Conservation (phyloP, 2,888 invertebrate genomes). For the Heliconius sara region DNA sequence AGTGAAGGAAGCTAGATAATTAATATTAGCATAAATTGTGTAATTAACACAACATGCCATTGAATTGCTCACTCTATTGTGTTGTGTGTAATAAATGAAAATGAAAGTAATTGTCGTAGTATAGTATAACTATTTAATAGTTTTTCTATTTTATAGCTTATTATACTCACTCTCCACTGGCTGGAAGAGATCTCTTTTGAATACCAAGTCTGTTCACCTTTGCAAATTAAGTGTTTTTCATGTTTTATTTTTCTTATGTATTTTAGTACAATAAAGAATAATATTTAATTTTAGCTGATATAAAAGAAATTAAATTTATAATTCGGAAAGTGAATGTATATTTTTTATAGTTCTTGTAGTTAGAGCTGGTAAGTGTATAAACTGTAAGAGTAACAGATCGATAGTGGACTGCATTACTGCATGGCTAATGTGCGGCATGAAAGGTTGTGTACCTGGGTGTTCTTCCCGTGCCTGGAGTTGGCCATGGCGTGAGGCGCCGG, state of each 20-base stretch:
- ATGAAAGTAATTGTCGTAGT: background rate
- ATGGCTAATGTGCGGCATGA: background rate
- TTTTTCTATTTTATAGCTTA: no score
- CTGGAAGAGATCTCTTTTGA: background rate
- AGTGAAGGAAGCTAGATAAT: slow-evolving; percentile 46
- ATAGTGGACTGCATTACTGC: slow-evolving; percentile 18
- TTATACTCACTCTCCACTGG: background rate
- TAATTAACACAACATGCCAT: slow-evolving; percentile 40
- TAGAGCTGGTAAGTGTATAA: background rate
- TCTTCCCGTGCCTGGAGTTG: slow-evolving; percentile 87
- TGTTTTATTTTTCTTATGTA: no score
- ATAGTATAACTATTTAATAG: background rate
- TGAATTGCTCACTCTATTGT: slow-evolving; percentile 16
- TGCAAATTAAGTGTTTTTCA: no score
- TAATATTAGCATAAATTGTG: slow-evolving; percentile 45
- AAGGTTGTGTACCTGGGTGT: slow-evolving; percentile 80
- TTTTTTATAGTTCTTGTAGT: background rate
- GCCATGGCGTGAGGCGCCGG: slow-evolving; percentile 84
- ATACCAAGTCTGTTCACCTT: no score
- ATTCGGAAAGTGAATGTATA: background rate
- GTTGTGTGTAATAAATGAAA: slow-evolving; percentile 21
- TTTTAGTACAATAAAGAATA: background rate
- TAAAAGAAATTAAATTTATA: background rate
- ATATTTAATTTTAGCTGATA: background rate
- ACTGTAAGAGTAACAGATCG: slow-evolving; percentile 23